phyloP scores from a whole-genome alignment of 2,113 vertebrate genomes.

The Anoplopoma fimbria region DNA sequence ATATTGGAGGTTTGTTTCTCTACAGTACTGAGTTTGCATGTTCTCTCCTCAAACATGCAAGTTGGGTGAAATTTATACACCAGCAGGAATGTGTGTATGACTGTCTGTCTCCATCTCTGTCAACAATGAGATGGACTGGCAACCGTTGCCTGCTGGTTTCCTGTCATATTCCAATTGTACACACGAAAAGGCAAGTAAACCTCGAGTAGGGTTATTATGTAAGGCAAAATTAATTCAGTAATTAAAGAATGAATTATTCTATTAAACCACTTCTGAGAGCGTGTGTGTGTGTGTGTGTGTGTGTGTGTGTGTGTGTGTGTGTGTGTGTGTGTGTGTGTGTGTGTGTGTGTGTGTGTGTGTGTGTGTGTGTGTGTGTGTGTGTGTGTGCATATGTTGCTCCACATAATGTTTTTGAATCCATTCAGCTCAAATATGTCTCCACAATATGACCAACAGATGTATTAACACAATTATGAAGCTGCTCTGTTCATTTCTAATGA shows the following conservation, averaged over 20 bases:
- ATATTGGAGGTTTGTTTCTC: neutral
- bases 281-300: neutral
- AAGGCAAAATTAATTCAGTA: neutral
- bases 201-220: neutral
- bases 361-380: neutral
- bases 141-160: conserved; percentile 20
- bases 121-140: conserved; percentile 42
- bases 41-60: conserved; percentile 12
- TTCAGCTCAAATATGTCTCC: conserved; percentile 38
- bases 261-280: conserved; percentile 2
- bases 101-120: conserved; percentile 35
- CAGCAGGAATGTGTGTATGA: neutral
- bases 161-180: neutral
- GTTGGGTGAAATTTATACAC: conserved; percentile 7
- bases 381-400: neutral
- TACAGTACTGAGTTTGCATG: neutral
- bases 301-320: neutral
- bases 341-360: neutral
- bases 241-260: neutral
- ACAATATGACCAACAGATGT: conserved; percentile 56
- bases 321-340: neutral
- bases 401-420: conserved; percentile 16
- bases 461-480: conserved; percentile 59
- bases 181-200: neutral
- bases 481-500: conserved; percentile 63